Evolutionary conservation across 2,797 vertebrate species (phyloP), one percentile per base, ranked within the genome.

Genomic region (Microctenopoma lineatum): DNA sequence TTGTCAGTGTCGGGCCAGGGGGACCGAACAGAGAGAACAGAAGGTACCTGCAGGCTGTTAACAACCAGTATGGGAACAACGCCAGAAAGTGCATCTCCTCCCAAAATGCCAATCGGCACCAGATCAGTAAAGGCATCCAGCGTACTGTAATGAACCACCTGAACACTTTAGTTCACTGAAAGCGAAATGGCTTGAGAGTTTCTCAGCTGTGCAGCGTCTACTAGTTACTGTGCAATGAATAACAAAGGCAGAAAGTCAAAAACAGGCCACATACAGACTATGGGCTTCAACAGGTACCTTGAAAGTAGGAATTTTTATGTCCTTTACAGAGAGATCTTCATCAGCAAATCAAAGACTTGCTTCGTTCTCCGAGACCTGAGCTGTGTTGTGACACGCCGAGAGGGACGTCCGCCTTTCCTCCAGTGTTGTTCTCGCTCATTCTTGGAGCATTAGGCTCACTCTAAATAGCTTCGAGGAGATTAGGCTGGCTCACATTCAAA

Each of bases 11-110:
- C 36, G 80, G 80, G 81, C 90, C 91, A 73, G 67, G 76, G 88
- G 89, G 89, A 89, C 79, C 71, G 75, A 85, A 67, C 67, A 77
- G 72, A 80, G 81, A 91, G 88, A 93, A 93, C 92, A 94, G 93
- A 94, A 91, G 91, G 88, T 81, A 90, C 83, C 86, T 87, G 86
- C 89, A 91, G 92, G 88, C 89, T 87, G 87, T 89, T 93, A 90
- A 90, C 86, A 92, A 84, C 89, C 87, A 79, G 87, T 83, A 80
- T 79, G 80, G 87, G 79, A 90, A 85, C 82, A 80, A 77, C 39
- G 88, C 83, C 87, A 92, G 87, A 83, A 89, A 84, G 73, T 57
- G 84, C 57, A 86, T 84, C 91, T 92, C 86, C 87, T 90, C 87
- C 90, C 80, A 86, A 87, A 84, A 87, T 86, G 86, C 79, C 84